phyloP scores from a whole-genome alignment of 2,797 vertebrate genomes.

The Lophotriccus pileatus region DNA sequence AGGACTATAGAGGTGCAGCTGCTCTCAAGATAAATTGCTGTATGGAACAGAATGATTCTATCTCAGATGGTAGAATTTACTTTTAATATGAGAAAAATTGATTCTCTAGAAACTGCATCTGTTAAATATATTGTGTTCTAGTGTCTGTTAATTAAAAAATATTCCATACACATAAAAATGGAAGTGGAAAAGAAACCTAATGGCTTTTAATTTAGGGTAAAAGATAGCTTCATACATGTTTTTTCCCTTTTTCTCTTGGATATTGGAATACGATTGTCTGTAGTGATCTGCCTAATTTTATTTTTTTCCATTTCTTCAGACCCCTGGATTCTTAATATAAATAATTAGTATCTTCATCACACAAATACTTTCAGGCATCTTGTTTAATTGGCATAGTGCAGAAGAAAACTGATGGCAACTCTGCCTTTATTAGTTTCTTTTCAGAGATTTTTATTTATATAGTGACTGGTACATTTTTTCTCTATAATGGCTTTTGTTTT shows the following conservation, averaged over 20 bases:
- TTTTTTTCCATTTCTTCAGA: neutral
- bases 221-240: neutral
- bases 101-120: neutral
- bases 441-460: neutral
- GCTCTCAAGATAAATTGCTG: neutral
- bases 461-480: neutral
- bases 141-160: conserved; percentile 31
- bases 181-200: conserved; percentile 7
- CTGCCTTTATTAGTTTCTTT: neutral
- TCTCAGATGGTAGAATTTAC: neutral
- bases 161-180: conserved; percentile 35
- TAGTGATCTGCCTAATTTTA: neutral
- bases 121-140: conserved; percentile 28
- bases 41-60: neutral
- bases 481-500: neutral
- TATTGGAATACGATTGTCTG: neutral
- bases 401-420: neutral
- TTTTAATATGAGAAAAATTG: conserved; percentile 1
- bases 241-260: neutral
- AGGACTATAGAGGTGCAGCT: neutral
- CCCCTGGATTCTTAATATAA: neutral
- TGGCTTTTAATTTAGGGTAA: conserved; percentile 1
- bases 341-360: neutral
- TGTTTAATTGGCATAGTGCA: neutral
- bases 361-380: neutral